Conservation (phyloP, 2,113 vertebrate species). For the Cervus canadensis region DNA sequence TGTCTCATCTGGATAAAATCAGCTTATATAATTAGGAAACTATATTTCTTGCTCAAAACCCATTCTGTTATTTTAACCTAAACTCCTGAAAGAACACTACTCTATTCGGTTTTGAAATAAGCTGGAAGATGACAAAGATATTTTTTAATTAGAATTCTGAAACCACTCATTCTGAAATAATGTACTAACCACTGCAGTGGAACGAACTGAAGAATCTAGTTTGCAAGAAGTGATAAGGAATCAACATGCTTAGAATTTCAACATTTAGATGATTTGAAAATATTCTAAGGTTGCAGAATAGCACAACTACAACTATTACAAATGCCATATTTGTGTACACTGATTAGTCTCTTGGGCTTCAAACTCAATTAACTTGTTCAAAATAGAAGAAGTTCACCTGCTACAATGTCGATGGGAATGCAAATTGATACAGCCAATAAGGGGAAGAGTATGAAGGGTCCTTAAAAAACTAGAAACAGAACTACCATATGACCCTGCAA, state of each 20-base stretch:
- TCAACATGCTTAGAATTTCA: not conserved
- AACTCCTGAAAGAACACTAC: not conserved
- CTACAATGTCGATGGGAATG: not conserved
- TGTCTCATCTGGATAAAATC: not conserved
- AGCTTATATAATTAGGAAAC: not conserved
- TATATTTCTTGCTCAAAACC: not conserved
- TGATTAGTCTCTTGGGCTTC: not conserved
- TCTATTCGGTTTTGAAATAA: not conserved
- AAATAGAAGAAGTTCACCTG: not conserved
- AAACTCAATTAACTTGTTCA: not conserved
- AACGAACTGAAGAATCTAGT: not conserved
- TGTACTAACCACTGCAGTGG: not conserved
- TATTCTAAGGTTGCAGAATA: not conserved
- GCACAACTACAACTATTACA: not conserved
- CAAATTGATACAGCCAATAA: not conserved
- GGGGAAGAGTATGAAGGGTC: not conserved
- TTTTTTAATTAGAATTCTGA: not conserved
- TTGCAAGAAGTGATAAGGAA: not conserved
- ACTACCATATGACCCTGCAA: not conserved
- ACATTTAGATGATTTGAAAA: not conserved
- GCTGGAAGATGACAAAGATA: not conserved
- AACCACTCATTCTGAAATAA: not conserved
- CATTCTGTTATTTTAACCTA: not conserved
- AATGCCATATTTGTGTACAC: not conserved
- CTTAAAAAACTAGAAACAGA: not conserved